Evolutionary conservation across 2,797 vertebrate genomes (phyloP).

Genomic region (Manis javanica): DNA sequence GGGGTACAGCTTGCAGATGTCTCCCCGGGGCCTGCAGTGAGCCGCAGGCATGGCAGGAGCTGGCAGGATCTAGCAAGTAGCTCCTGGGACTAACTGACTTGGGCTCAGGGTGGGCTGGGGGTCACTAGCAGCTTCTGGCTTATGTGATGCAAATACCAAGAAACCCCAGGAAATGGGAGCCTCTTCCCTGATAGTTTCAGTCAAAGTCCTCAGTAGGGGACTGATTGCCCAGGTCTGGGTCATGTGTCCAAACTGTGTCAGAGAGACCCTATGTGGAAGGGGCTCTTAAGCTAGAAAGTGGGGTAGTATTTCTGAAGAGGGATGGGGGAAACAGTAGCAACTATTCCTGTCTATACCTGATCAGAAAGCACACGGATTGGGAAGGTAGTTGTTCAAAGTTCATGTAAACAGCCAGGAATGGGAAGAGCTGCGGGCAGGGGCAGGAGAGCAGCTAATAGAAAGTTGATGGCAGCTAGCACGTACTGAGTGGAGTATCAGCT

Average conservation of each 20-base stretch:
- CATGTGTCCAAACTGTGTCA: background rate
- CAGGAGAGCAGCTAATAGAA: background rate
- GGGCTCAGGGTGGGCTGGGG: fast-evolving
- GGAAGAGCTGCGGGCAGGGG: background rate
- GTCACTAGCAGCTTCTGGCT: background rate
- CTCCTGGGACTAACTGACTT: background rate
- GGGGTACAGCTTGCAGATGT: background rate
- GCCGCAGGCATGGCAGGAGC: background rate
- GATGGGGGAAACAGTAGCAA: background rate
- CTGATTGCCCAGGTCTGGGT: background rate
- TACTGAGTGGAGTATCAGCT: background rate
- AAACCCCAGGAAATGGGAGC: background rate
- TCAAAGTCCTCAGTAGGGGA: background rate
- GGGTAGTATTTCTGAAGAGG: background rate
- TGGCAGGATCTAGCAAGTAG: background rate
- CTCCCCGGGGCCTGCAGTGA: background rate
- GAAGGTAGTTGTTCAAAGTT: background rate
- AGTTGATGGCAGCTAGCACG: background rate
- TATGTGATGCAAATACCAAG: fast-evolving
- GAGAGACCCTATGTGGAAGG: background rate
- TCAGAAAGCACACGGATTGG: background rate
- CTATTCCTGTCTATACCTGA: background rate
- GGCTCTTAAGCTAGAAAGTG: background rate
- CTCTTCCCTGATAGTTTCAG: background rate
- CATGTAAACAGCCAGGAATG: background rate